phyloP scores from a whole-genome alignment of 2,888 invertebrate species.

The Hanleya hanleyi region DNA sequence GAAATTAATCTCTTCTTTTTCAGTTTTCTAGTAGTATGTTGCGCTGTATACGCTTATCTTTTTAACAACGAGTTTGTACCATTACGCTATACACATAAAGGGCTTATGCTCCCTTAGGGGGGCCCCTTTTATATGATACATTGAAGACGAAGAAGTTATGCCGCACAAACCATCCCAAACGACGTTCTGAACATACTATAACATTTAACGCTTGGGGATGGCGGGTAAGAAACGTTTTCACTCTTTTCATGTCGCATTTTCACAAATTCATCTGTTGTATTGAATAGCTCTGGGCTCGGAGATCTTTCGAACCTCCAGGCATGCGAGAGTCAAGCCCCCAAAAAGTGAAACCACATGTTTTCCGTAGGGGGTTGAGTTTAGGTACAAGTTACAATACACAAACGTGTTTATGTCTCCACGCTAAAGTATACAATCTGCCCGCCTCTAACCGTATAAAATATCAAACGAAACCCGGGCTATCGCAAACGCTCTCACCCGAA shows the following conservation, averaged over 20 bases:
- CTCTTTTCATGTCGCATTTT: neutral
- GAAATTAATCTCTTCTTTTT: too few relatives aligned
- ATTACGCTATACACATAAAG: too few relatives aligned
- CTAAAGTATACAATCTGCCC: conserved; percentile 2
- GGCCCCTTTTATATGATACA: neutral
- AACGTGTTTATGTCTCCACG: neutral
- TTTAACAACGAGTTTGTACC: too few relatives aligned
- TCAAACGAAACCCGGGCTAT: neutral
- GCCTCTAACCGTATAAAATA: conserved; percentile 6
- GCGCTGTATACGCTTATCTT: too few relatives aligned
- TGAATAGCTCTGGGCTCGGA: neutral
- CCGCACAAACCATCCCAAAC: neutral
- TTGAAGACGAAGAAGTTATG: neutral
- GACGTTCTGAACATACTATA: neutral
- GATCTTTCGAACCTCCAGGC: neutral
- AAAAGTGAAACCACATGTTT: neutral
- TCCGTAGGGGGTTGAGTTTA: neutral
- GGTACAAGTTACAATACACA: conserved; percentile 1
- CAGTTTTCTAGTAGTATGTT: too few relatives aligned
- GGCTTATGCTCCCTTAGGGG: neutral
- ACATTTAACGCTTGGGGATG: neutral
- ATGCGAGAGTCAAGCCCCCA: neutral
- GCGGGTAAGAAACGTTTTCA: neutral
- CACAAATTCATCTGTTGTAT: neutral
- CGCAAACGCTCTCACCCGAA: neutral